A percentile compares a stretch with the other conserved stretches of the same genome.
phyloP scores from a whole-genome alignment of 1,140 invertebrate genomes.

The Maniola jurtina region DNA sequence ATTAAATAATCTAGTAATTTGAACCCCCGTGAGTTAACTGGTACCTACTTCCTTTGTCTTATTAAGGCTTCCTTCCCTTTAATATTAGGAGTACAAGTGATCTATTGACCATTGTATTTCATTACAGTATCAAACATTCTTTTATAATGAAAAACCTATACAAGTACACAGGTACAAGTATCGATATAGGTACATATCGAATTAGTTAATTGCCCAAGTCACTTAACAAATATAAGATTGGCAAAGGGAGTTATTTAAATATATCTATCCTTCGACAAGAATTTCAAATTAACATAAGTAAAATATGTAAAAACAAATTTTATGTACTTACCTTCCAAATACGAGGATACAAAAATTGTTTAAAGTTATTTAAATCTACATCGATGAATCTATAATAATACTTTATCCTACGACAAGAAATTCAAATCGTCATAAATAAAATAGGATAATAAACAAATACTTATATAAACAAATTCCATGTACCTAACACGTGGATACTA shows the following conservation, averaged over 20 bases:
- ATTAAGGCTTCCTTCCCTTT: conserved; percentile 29
- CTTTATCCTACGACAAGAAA: no score
- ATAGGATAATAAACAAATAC: conserved; percentile 2
- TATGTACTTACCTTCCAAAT: conserved; percentile 22
- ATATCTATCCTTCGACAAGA: no score
- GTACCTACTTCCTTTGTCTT: conserved; percentile 29
- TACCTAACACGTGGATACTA: conserved; percentile 21
- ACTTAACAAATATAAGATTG: no score
- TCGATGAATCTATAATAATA: no score
- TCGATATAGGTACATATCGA: no score
- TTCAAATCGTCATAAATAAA: neutral
- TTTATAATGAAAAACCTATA: no score
- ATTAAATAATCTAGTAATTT: conserved; percentile 30
- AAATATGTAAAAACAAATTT: conserved; percentile 24
- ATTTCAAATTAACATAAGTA: neutral
- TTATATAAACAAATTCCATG: conserved; percentile 23
- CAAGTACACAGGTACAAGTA: no score
- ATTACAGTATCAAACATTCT: neutral
- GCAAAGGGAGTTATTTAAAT: no score
- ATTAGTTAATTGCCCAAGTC: no score
- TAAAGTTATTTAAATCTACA: no score
- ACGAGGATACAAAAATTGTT: conserved; percentile 24
- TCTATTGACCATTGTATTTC: no score
- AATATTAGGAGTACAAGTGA: conserved; percentile 19
- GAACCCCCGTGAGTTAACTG: conserved; percentile 21